Conservation (phyloP, 2,113 vertebrate species). For the Eleginops maclovinus region DNA sequence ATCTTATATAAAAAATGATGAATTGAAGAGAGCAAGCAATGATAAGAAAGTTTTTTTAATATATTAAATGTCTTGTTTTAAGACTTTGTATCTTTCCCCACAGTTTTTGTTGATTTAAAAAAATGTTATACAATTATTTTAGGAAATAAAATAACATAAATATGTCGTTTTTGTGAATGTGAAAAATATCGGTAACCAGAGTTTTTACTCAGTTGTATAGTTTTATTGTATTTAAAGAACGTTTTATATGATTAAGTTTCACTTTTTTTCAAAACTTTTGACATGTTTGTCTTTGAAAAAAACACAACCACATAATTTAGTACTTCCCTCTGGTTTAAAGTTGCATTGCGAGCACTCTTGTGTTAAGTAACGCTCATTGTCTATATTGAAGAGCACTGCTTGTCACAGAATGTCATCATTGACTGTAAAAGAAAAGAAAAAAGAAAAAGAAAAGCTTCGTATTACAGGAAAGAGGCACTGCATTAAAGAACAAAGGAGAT, state of each 20-base stretch:
- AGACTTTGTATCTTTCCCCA: too few species aligned
- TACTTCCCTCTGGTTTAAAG: neutral
- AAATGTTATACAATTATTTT: neutral
- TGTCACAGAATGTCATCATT: conserved; percentile 86
- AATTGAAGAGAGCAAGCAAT: neutral
- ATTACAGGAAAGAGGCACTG: conserved; percentile 89
- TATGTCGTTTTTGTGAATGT: neutral
- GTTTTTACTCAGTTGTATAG: neutral
- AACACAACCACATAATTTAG: neutral
- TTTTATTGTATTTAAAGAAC: neutral
- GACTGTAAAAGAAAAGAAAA: conserved; percentile 75
- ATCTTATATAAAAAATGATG: too few species aligned
- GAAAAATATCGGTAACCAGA: neutral
- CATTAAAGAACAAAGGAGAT: conserved; percentile 90
- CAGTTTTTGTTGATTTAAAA: neutral
- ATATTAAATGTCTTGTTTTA: neutral
- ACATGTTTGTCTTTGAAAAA: neutral
- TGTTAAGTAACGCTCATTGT: conserved; percentile 26
- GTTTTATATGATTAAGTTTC: neutral
- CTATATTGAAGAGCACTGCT: conserved; percentile 62
- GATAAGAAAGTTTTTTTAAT: neutral
- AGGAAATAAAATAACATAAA: neutral
- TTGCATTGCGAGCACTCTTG: neutral
- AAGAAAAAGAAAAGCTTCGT: conserved; percentile 78
- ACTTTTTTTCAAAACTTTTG: conserved; percentile 16